A percentile compares a stretch with the other conserved stretches of the same genome.
These are phyloP conservation scores for Gryon sp. DNA, from an alignment of 1,140 invertebrate species.

Conservation along the genomic window DNA sequence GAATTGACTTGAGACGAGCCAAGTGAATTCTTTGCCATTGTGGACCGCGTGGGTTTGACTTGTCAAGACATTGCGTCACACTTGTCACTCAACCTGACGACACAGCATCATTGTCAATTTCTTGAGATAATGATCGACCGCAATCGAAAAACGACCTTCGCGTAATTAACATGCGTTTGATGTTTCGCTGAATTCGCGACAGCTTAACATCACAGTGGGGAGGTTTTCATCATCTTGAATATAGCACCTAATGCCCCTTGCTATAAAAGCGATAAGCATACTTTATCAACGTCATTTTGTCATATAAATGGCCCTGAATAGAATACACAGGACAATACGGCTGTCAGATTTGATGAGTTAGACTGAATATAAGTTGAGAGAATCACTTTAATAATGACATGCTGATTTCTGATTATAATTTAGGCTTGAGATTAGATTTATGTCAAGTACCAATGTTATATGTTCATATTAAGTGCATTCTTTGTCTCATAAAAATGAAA, in stretches of 20 bases:
- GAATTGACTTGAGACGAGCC: slow-evolving; percentile 46
- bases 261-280: slow-evolving; percentile 41
- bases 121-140: slow-evolving; percentile 65
- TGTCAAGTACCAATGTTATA: too few species aligned
- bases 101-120: slow-evolving; percentile 61
- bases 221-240: slow-evolving; percentile 49
- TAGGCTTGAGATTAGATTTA: slow-evolving; percentile 9
- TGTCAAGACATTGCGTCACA: slow-evolving; percentile 71
- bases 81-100: slow-evolving; percentile 65
- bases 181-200: slow-evolving; percentile 56
- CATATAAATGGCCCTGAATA: slow-evolving; percentile 15
- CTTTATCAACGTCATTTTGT: slow-evolving; percentile 56
- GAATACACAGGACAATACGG: slow-evolving; percentile 37
- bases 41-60: slow-evolving; percentile 59
- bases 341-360: slow-evolving; percentile 37
- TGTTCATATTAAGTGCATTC: slow-evolving; percentile 9
- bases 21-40: slow-evolving; percentile 39
- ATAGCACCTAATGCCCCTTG: slow-evolving; percentile 33
- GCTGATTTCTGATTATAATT: slow-evolving; percentile 15
- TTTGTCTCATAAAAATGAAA: neutral
- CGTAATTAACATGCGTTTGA: slow-evolving; percentile 76
- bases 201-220: slow-evolving; percentile 15
- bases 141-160: slow-evolving; percentile 72
- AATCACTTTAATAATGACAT: slow-evolving; percentile 44
- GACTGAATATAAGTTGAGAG: slow-evolving; percentile 19